phyloP scores from a whole-genome alignment of 2,888 invertebrate genomes.

The Acronicta alni region DNA sequence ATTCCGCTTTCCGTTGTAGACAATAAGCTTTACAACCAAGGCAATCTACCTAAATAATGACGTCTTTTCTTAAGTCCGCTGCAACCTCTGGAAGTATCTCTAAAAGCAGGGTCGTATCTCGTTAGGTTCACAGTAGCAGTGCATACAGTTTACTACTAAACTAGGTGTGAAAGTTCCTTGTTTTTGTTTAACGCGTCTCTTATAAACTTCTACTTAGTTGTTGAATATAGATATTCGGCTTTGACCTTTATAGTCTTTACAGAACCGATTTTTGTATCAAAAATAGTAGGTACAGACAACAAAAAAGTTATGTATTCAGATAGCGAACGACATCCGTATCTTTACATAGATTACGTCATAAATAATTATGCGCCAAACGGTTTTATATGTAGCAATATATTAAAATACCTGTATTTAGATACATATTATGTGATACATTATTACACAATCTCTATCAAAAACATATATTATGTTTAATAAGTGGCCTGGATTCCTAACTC shows the following conservation, averaged over 20 bases:
- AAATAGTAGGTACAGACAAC: too few species aligned
- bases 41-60: slow-evolving; percentile 53
- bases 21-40: slow-evolving; percentile 47
- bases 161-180: slow-evolving; percentile 28
- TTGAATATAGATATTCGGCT: not conserved
- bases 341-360: too few species aligned
- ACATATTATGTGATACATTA: too few species aligned
- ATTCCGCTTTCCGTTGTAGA: slow-evolving; percentile 27
- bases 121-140: slow-evolving; percentile 26
- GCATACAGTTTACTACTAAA: slow-evolving; percentile 36
- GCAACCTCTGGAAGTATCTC: slow-evolving; percentile 31
- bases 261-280: too few species aligned
- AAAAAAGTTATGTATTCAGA: too few species aligned
- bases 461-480: too few species aligned
- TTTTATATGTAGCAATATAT: too few species aligned
- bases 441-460: too few species aligned
- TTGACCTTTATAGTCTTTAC: not conserved
- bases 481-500: too few species aligned
- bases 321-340: too few species aligned
- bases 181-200: slow-evolving; percentile 25
- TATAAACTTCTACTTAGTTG: slow-evolving; percentile 25
- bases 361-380: too few species aligned
- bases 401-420: too few species aligned
- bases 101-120: slow-evolving; percentile 49
- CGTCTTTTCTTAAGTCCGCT: slow-evolving; percentile 37